Evolutionary conservation across 2,113 vertebrate species (phyloP).

Genomic region (Edolisoma coerulescens): DNA sequence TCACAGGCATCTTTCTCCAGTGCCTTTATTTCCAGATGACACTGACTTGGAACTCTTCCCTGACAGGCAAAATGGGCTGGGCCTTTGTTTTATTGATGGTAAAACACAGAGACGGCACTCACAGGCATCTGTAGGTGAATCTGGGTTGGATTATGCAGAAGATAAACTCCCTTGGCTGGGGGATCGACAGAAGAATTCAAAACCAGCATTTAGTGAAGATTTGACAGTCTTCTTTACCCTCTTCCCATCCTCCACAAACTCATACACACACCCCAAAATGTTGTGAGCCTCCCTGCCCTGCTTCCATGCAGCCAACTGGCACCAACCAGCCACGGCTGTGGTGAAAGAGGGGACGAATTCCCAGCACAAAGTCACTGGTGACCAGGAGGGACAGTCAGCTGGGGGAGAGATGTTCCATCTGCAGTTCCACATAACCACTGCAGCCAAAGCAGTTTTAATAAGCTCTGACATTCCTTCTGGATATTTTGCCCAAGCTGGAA

Average conservation of each 20-base stretch:
- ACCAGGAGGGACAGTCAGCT: background rate
- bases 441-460: background rate
- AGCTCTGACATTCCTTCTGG: background rate
- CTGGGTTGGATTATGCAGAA: background rate
- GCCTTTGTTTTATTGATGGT: background rate
- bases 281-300: background rate
- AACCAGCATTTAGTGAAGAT: background rate
- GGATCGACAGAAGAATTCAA: background rate
- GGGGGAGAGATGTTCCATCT: background rate
- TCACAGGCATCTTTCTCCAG: background rate
- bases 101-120: background rate
- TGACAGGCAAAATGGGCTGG: background rate
- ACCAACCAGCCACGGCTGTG: rapidly evolving
- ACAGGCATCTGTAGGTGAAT: background rate
- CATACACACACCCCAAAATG: background rate
- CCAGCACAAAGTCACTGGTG: background rate
- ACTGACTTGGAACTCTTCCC: slow-evolving; percentile 25
- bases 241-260: background rate
- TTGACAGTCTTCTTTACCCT: background rate
- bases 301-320: background rate
- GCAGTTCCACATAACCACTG: background rate
- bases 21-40: slow-evolving; percentile 30
- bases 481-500: background rate
- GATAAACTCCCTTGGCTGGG: background rate
- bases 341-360: background rate